Evolutionary conservation across 2,113 vertebrate species (phyloP), one percentile per base, ranked within the genome.

Genomic region (Nansenia antarctica): DNA sequence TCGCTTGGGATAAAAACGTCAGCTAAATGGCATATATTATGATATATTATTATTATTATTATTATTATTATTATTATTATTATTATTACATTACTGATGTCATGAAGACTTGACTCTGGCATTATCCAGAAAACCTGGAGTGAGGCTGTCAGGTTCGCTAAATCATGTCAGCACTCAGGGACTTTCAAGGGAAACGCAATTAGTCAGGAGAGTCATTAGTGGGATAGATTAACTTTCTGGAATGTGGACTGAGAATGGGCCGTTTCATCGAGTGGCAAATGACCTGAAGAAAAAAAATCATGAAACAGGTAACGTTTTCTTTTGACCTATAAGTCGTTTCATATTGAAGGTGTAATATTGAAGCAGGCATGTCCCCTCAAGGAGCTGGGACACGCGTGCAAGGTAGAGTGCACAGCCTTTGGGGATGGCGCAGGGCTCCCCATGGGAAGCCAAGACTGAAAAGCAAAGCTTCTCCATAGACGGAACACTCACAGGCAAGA

Each of bases 131-230:
- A 49, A 8, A 49, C 45, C 45, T 42, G 14, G 12, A 42, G 39
- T 15, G 57, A 47, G 52, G 31, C 39, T 58, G 35, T 52, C 35
- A 32, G 29, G 47, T 49, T 65, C 76, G 62, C 59, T 62, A 81
- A 85, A 78, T 76, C 67, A 75, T 74, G 65, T 62, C 64, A 65
- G 39, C 32, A 53, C 68, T 67, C 22, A 62, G 61, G 65, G 65
- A 69, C 73, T 72, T 76, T 63, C 34, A 80, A 69, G 59, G 65
- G 65, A 67, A 76, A 82, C 76, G 74, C 66, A 77, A 83, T 81
- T 79, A 83, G 74, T 47, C 70, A 62, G 67, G 45, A 70, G 58
- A 65, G 66, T 45, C 62, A 79, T 79, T 74, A 77, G 72, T 42
- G 62, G 49, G 74, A 68, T 67, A 65, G 70, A 76, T 74, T 65